Conservation (phyloP, 2,888 invertebrate genomes). For the Subacronicta megacephala region DNA sequence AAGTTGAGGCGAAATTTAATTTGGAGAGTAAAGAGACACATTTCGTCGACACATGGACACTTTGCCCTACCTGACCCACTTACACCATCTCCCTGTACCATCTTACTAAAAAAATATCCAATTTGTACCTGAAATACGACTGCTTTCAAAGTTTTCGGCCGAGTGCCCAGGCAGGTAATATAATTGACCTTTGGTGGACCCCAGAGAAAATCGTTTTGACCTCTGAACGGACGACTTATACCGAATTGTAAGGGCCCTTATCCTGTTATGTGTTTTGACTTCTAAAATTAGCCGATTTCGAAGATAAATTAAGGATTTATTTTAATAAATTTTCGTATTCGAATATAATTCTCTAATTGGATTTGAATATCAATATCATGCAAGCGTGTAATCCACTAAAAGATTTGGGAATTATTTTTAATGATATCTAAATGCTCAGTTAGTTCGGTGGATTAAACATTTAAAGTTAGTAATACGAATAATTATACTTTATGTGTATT, state of each 20-base stretch:
- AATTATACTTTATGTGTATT: no score
- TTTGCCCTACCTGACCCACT: slow-evolving; percentile 9
- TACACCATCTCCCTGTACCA: background rate
- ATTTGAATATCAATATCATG: no score
- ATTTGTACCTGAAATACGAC: slow-evolving; percentile 38
- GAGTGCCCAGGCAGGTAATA: slow-evolving; percentile 28
- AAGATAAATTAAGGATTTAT: background rate
- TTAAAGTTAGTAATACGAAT: no score
- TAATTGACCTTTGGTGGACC: slow-evolving; percentile 22
- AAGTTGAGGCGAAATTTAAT: background rate
- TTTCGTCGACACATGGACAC: background rate
- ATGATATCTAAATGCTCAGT: no score
- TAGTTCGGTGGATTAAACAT: no score
- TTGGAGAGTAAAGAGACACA: background rate
- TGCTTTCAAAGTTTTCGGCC: slow-evolving; percentile 31
- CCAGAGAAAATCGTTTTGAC: slow-evolving; percentile 30
- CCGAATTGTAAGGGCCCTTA: slow-evolving; percentile 13
- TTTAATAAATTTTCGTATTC: no score
- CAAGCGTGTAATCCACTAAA: no score
- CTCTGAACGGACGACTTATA: slow-evolving; percentile 15
- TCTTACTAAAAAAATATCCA: slow-evolving; percentile 36
- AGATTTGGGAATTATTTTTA: no score
- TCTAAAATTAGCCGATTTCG: slow-evolving; percentile 11
- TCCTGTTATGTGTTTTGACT: slow-evolving; percentile 15
- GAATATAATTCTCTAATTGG: no score